phyloP scores from a whole-genome alignment of 2,888 invertebrate genomes.

The Stramonita haemastoma region DNA sequence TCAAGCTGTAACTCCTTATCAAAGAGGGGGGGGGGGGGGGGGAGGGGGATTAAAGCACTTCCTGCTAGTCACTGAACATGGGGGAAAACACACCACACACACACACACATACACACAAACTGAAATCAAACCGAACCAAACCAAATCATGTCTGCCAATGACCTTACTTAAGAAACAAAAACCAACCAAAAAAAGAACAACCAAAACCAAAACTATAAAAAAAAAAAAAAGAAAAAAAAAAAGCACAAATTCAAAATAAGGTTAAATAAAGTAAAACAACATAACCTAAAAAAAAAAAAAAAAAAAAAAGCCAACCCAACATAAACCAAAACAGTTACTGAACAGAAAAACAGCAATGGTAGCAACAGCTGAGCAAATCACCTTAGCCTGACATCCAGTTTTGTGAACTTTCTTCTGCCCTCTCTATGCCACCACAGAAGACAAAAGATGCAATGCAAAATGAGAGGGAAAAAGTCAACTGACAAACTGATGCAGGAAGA shows the following conservation, averaged over 20 bases:
- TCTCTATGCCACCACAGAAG: background rate
- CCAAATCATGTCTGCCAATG: background rate
- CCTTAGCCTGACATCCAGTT: background rate
- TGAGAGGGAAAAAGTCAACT: background rate
- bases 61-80: no score
- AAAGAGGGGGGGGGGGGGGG: no score
- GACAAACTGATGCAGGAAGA: background rate
- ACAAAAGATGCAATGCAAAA: background rate
- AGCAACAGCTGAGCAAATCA: background rate
- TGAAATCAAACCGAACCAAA: background rate
- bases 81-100: no score
- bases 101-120: background rate
- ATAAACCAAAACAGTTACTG: background rate
- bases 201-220: background rate
- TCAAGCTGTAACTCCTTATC: no score
- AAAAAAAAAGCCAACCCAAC: background rate
- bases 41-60: no score
- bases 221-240: background rate
- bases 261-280: background rate
- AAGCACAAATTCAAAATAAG: background rate
- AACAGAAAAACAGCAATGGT: background rate
- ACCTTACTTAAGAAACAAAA: background rate
- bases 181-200: background rate
- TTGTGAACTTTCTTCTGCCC: background rate
- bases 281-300: background rate